Conservation (phyloP, 2,797 vertebrate species). For the Melanotaenia maccullochi region DNA sequence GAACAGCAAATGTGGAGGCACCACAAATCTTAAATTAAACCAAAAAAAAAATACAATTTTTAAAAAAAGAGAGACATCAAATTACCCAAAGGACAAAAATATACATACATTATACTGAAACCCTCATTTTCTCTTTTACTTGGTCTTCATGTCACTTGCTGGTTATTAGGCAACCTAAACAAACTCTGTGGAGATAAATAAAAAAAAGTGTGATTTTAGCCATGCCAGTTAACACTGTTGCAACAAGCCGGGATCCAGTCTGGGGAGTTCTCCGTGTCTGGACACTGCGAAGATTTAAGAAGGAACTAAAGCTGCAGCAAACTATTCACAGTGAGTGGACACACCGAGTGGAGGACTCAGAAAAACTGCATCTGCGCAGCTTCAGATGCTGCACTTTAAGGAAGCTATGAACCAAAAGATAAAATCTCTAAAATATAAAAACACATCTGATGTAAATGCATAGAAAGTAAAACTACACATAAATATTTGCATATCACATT, state of each 20-base stretch:
- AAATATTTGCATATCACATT: conserved; percentile 51
- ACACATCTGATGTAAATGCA: conserved; percentile 29
- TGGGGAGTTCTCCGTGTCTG: conserved; percentile 1
- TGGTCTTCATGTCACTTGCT: conserved; percentile 22
- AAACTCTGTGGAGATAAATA: conserved; percentile 15
- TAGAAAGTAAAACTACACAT: conserved; percentile 40
- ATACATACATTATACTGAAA: not conserved
- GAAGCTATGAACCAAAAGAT: conserved; percentile 26
- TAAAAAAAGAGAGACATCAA: no score
- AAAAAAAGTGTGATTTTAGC: conserved; percentile 20
- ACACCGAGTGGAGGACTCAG: conserved; percentile 17
- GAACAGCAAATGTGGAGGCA: not conserved
- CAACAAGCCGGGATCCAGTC: conserved; percentile 16
- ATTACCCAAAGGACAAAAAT: not conserved
- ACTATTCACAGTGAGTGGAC: conserved; percentile 56
- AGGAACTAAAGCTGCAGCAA: conserved; percentile 10
- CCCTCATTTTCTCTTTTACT: not conserved
- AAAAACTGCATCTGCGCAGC: conserved; percentile 26
- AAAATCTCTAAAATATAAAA: conserved; percentile 41
- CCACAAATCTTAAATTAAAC: no score
- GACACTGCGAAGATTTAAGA: conserved; percentile 4
- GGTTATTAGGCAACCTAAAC: conserved; percentile 16
- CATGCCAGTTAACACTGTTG: conserved; percentile 21
- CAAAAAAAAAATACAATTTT: no score
- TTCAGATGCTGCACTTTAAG: not conserved